phyloP scores from a whole-genome alignment of 1,140 invertebrate genomes.

The Pogonomyrmex barbatus region DNA sequence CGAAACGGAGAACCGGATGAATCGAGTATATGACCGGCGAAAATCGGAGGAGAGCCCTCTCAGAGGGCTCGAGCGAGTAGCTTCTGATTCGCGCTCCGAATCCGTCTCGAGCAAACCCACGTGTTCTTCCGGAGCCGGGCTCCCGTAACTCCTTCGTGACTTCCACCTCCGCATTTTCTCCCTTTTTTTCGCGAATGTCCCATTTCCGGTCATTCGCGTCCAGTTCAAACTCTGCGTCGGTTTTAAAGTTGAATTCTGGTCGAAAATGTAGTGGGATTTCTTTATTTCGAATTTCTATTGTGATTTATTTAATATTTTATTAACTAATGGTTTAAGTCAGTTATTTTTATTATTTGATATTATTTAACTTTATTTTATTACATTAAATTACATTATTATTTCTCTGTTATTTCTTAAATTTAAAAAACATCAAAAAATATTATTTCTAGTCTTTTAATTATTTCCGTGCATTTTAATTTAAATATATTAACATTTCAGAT shows the following conservation, averaged over 20 bases:
- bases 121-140: neutral
- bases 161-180: too few relatives aligned
- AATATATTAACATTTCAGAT: neutral
- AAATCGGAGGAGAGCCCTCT: constrained; percentile 43
- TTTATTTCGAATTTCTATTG: neutral
- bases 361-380: neutral
- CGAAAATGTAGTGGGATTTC: neutral
- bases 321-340: neutral
- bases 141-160: constrained; percentile 18
- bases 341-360: neutral
- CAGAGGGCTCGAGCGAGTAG: constrained; percentile 26
- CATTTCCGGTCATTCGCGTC: too few relatives aligned
- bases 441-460: neutral
- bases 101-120: constrained; percentile 37
- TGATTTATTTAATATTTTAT: neutral
- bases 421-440: neutral
- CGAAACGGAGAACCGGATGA: constrained; percentile 59
- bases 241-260: neutral
- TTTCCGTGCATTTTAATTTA: neutral
- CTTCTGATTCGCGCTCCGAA: constrained; percentile 25
- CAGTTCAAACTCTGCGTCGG: too few relatives aligned
- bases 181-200: too few relatives aligned
- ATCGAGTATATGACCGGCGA: constrained; percentile 5
- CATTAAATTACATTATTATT: neutral
- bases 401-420: neutral